Evolutionary conservation across 1,140 invertebrate genomes (phyloP), one percentile per base, ranked within the genome.

Genomic region (Aphelinus certus): DNA sequence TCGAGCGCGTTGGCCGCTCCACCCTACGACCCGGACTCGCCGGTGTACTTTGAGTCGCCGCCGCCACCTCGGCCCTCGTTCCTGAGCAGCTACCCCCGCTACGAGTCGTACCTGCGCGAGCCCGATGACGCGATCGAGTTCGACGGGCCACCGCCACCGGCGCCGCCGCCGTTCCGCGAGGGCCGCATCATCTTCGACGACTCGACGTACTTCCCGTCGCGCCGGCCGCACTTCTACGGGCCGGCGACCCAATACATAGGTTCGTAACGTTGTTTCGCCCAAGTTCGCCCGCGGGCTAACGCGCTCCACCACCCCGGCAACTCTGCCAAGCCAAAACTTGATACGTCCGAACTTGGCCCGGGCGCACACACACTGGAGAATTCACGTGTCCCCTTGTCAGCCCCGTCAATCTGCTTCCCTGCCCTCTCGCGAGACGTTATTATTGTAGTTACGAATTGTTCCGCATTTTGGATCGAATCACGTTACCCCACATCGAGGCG

Each of bases 1-100:
- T 71, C 57, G 42, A 79, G 76, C 73, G 73, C 76, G n/a, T 68
- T 76, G 72, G 70, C 75, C 26, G 81, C 79, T 1, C 53, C 62
- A 45, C 3, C 4, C 69, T 80, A 73, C 53, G 76, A 79, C 57
- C 7, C 64, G 6, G 79, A 80, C 49, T 78, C 76, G 4, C 43
- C 78, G 56, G 7, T 64, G 5, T 71, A 46, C 7, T 61, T 71
- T 26, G 58, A 68, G 10, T 43, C 57, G 47, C 53, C 65, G 64
- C 73, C 74, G 63, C 26, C 65, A 75, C 47, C 56, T 26, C 26
- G 64, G 0, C 48, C 62, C 1, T 61, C 64, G 0, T 74, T 66
- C 1, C n/a, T 58, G 2, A 61, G 49, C 1, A 53, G 48, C 10
- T 62, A 9, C 61, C 53, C 63, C 42, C 68, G 71, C 58, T 1